These are phyloP conservation scores for Sicus ferrugineus DNA, from an alignment of 2,888 invertebrate genomes.

Conservation along the genomic window DNA sequence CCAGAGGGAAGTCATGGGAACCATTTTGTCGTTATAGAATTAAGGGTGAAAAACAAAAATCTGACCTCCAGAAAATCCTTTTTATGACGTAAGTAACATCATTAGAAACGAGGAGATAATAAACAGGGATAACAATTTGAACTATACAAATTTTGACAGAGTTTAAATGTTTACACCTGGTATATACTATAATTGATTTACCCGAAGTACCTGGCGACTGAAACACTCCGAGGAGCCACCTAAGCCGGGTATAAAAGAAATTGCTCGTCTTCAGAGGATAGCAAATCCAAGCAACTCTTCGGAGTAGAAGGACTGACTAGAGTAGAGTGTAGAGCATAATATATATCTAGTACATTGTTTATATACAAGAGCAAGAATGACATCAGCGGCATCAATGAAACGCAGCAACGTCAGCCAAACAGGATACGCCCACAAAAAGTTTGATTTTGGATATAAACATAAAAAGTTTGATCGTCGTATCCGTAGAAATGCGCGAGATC, in stretches of 20 bases:
- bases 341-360: not conserved
- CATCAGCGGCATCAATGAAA: slow-evolving; percentile 28
- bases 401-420: not conserved
- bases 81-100: too few relatives aligned
- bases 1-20: not conserved
- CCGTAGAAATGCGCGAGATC: slow-evolving; percentile 2
- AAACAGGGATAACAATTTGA: not conserved
- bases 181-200: not conserved
- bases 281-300: not conserved
- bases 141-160: not conserved
- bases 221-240: not conserved
- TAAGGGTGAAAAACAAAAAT: too few relatives aligned
- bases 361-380: slow-evolving; percentile 23
- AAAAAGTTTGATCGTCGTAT: slow-evolving; percentile 36
- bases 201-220: not conserved
- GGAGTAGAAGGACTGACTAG: not conserved
- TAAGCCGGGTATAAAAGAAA: not conserved
- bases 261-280: not conserved
- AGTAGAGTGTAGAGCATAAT: not conserved
- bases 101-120: not conserved
- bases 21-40: not conserved
- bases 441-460: slow-evolving; percentile 37
- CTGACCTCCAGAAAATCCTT: too few relatives aligned
- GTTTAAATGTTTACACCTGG: too few relatives aligned
- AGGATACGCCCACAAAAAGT: slow-evolving; percentile 37